Percentiles rank a stretch among this genome's conserved stretches.
Evolutionary conservation across 2,888 invertebrate species (phyloP).

Genomic region (Teleogryllus oceanicus): DNA sequence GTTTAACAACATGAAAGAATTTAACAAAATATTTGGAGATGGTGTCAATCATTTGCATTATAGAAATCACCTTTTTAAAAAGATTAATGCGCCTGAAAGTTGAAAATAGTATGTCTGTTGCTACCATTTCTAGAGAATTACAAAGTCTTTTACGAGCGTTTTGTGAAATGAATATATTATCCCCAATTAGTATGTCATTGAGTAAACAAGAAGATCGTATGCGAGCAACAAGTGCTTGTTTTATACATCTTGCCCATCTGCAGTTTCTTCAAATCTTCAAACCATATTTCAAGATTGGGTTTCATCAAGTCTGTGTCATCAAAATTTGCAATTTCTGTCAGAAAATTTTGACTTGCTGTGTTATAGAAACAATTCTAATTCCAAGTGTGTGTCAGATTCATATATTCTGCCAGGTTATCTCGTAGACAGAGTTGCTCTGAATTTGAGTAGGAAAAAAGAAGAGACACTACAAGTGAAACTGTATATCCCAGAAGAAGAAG

Average conservation of each 20-base stretch:
- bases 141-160: background rate
- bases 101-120: background rate
- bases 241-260: background rate
- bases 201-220: background rate
- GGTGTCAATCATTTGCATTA: slow-evolving; percentile 33
- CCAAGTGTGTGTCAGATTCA: background rate
- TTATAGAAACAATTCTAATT: background rate
- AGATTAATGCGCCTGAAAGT: background rate
- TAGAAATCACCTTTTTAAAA: background rate
- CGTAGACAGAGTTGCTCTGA: background rate
- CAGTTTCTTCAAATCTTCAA: background rate
- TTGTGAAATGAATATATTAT: background rate
- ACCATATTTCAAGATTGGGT: background rate
- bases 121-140: background rate
- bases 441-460: background rate
- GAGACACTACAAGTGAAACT: background rate
- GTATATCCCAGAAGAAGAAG: slow-evolving; percentile 21
- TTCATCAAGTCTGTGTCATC: background rate
- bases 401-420: background rate
- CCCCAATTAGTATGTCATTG: too few species aligned
- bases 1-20: slow-evolving; percentile 21
- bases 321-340: background rate
- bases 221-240: background rate
- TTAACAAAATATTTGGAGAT: slow-evolving; percentile 30
- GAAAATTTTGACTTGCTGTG: background rate